Base-by-base conservation (phyloP, 2,888 invertebrate species). In the Drosophila austrosaltans region DNA sequence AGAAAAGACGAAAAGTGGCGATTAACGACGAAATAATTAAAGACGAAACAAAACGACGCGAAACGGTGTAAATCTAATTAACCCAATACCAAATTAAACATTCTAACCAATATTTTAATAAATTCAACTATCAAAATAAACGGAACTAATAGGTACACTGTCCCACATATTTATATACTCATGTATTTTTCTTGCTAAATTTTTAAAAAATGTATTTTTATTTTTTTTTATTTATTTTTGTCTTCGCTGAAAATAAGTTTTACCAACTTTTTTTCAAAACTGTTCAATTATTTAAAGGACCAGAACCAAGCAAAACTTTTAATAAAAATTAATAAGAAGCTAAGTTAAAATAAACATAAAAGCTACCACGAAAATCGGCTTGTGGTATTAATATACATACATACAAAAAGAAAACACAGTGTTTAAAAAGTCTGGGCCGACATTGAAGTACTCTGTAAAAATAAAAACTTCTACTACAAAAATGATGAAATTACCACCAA, bases 301-400 rank as follows among this genome's bases (percentile, higher is more conserved):
- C 36, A 63, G 59, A 36, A 30, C 30, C 25, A 42, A 42, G 42
- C 25, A 30, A 75, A 75, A 63, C 63, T 75, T 75, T 70, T 70
- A 75, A 75, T 75, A 65, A 75, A 66, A 75, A 75, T 70, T 70
- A 75, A 75, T 70, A 70, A 60, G 53, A 53, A 70, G 65, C 53
- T 39, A 30, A 20, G 48, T 28, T 63, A 56, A 40, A 64, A 64
- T 63, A 64, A 62, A 57, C 53, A 58, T 59, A 71, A 71, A 66
- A 70, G 60, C 30, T 42, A 63, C 63, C 67, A 39, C 64, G 64
- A 66, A 72, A 69, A 72, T 65, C 74, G 62, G 69, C 63, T 71
- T 71, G 64, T 60, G 69, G 69, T 57, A 58, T 76, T 66, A 69
- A 61, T 59, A 16, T 16, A 61, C 62, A 60, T 22, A 39, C 8